A percentile compares a stretch with the other conserved stretches of the same genome.
Evolutionary conservation across 2,113 vertebrate species (phyloP).

Genomic region (Ptyas mucosa): DNA sequence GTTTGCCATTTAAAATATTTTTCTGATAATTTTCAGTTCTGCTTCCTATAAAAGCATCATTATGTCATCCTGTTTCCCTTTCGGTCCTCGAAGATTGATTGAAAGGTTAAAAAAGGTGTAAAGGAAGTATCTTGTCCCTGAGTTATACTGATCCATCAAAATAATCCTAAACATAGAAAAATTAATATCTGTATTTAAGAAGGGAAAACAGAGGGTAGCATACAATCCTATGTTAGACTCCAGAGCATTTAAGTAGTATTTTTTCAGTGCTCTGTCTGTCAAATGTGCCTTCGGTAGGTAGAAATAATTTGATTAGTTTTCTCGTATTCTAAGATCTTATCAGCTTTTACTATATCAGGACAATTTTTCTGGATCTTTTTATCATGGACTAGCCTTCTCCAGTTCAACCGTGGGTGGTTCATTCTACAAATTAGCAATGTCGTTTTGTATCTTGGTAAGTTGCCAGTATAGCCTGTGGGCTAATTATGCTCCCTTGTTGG

Average conservation of each 20-base stretch:
- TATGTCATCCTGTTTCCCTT: neutral
- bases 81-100: neutral
- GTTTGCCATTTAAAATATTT: neutral
- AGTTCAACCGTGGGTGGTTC: constrained; percentile 47
- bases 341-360: accelerated
- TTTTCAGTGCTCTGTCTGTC: neutral
- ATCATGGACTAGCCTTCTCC: constrained; percentile 4
- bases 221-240: neutral
- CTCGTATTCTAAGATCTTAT: accelerated
- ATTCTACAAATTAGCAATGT: constrained; percentile 33
- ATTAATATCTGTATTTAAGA: neutral
- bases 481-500: constrained; percentile 29
- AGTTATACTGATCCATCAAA: neutral
- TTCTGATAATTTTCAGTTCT: neutral
- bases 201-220: too few species aligned
- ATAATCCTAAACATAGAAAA: neutral
- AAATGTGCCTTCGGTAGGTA: neutral
- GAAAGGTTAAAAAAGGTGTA: neutral
- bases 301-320: neutral
- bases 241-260: neutral
- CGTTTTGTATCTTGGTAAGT: constrained; percentile 15
- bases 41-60: neutral
- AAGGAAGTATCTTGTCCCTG: neutral
- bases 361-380: constrained; percentile 2
- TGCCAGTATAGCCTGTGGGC: constrained; percentile 44